These are phyloP conservation scores for Noctua janthe DNA, from an alignment of 2,888 invertebrate genomes.

Conservation along the genomic window DNA sequence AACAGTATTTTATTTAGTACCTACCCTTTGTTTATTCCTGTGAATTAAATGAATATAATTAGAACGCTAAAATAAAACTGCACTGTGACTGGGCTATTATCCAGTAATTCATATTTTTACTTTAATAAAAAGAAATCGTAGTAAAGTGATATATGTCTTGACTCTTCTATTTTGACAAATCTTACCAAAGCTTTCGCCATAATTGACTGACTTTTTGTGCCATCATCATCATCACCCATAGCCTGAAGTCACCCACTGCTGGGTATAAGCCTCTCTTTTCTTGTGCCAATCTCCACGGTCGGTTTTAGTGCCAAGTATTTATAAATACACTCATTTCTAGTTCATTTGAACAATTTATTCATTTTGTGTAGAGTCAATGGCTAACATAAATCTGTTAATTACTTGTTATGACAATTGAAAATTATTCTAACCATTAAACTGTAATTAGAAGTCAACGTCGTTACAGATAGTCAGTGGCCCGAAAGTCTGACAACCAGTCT, in stretches of 20 bases:
- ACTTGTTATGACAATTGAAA: not conserved
- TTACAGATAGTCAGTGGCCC: too few relatives aligned
- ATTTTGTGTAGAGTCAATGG: not conserved
- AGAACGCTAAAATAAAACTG: not conserved
- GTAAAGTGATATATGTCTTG: not conserved
- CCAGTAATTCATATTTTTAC: not conserved
- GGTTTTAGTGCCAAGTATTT: too few relatives aligned
- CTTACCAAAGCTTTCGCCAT: not conserved
- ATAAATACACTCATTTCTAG: not conserved
- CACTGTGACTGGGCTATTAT: not conserved
- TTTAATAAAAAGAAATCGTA: not conserved
- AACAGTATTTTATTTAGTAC: conserved; percentile 18
- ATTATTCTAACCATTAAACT: not conserved
- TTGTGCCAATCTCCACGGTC: too few relatives aligned
- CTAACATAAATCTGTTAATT: not conserved
- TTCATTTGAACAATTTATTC: not conserved
- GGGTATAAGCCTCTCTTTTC: too few relatives aligned
- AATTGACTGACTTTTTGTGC: not conserved
- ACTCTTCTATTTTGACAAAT: not conserved
- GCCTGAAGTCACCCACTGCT: too few relatives aligned
- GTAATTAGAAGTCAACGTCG: too few relatives aligned
- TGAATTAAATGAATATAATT: not conserved
- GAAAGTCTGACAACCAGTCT: too few relatives aligned
- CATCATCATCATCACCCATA: too few relatives aligned
- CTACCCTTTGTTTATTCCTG: not conserved